phyloP scores from a whole-genome alignment of 2,888 invertebrate species.

The Agrotis segetum region DNA sequence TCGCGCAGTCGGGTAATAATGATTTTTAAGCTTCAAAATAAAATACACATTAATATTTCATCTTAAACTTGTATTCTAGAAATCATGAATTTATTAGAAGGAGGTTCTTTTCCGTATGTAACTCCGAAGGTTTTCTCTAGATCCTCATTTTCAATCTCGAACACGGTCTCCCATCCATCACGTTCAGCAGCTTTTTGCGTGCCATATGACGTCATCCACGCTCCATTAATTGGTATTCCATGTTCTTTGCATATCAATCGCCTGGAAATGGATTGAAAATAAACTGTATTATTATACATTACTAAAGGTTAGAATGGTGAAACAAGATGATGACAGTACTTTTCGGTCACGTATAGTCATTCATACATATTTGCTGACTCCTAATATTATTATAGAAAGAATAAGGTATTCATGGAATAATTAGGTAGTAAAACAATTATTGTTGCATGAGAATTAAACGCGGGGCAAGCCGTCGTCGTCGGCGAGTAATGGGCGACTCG shows the following conservation, averaged over 20 bases:
- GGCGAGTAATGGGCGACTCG: too few relatives aligned
- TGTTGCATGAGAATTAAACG: too few relatives aligned
- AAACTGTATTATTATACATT: neutral
- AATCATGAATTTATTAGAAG: constrained; percentile 59
- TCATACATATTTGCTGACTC: too few relatives aligned
- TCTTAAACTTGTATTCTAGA: constrained; percentile 4
- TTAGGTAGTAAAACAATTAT: too few relatives aligned
- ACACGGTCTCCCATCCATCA: constrained; percentile 62
- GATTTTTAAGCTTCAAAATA: too few relatives aligned
- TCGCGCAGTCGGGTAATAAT: too few relatives aligned
- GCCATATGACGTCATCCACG: constrained; percentile 65
- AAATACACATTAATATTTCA: too few relatives aligned
- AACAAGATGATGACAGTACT: too few relatives aligned
- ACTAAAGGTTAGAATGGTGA: neutral
- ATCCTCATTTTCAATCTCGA: constrained; percentile 61
- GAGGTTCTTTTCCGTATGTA: constrained; percentile 62
- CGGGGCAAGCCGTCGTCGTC: too few relatives aligned
- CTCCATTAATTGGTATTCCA: constrained; percentile 61
- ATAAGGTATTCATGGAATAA: too few relatives aligned
- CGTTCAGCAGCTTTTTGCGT: constrained; percentile 66
- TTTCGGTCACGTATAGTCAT: too few relatives aligned
- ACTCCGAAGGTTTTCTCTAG: constrained; percentile 60
- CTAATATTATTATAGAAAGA: too few relatives aligned
- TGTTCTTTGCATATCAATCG: constrained; percentile 68
- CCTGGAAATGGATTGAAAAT: constrained; percentile 59